These are phyloP conservation scores for Habroteleia sp. DNA, from an alignment of 2,888 invertebrate species.

Conservation along the genomic window DNA sequence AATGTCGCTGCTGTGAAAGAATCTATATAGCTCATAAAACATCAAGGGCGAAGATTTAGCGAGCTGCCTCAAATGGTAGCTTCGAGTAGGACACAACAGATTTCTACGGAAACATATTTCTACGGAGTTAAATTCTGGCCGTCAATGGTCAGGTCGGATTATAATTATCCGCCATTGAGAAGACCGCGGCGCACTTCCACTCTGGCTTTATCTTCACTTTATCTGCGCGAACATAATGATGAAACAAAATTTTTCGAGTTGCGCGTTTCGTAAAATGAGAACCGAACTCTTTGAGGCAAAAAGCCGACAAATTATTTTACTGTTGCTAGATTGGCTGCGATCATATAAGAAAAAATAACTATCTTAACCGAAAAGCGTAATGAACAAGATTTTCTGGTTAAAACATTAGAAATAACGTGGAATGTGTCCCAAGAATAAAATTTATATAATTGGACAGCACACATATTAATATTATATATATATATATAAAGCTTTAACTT, in stretches of 20 bases:
- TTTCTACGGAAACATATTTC: constrained; percentile 66
- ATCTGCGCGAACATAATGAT: constrained; percentile 23
- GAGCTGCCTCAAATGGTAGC: constrained; percentile 73
- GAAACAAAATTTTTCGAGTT: constrained; percentile 20
- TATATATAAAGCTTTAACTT: no score
- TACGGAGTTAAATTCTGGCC: constrained; percentile 39
- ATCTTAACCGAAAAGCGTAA: constrained; percentile 7
- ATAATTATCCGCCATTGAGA: constrained; percentile 57
- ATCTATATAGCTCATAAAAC: constrained; percentile 66
- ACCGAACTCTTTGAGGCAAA: constrained; percentile 6
- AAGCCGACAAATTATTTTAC: constrained; percentile 25
- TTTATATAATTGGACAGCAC: no score
- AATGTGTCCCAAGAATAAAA: no score
- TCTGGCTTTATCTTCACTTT: constrained; percentile 26
- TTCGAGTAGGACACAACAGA: constrained; percentile 62
- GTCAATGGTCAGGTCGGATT: constrained; percentile 36
- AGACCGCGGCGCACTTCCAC: constrained; percentile 43
- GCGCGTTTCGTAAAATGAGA: constrained; percentile 18
- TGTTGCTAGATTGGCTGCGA: constrained; percentile 1
- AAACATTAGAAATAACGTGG: no score
- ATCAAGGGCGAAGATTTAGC: constrained; percentile 70
- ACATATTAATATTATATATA: no score
- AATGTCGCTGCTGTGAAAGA: constrained; percentile 55
- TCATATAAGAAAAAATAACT: constrained; percentile 32
- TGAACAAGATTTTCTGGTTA: no score